Base-by-base conservation (phyloP, 2,113 vertebrate genomes). In the Rhabdomys dilectus region DNA sequence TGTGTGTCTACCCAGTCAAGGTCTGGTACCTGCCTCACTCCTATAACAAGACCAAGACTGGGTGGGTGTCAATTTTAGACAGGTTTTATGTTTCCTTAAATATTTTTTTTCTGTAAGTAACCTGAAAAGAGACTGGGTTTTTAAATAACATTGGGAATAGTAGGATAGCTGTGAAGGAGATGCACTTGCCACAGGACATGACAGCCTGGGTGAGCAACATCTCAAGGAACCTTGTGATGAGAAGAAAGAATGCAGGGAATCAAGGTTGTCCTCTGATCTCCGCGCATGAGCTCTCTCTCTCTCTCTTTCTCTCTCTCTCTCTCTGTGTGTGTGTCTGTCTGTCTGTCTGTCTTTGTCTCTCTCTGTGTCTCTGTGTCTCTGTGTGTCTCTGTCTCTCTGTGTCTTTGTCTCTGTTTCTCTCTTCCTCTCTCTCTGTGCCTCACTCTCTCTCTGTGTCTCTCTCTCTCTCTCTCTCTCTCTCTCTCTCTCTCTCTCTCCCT, bases 371-470 rank as follows among this genome's bases (percentile, higher is more conserved):
- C 45, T 45, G 45, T 45, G 45, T 45, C 45, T 45, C 45, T 45
- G 45, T 45, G 45, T 45, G 45, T 45, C 3, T 45, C 45, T 45
- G 45, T 45, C 45, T 45, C 45, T 45, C 45, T 45, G 45, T n/a
- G n/a, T n/a, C n/a, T n/a, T n/a, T n/a, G n/a, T n/a, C n/a, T n/a
- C n/a, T n/a, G n/a, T n/a, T n/a, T n/a, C 34, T 19, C 31, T 53
- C 0, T 31, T n/a, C n/a, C 3, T 7, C 5, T 0, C 12, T 5
- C 42, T 6, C 73, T n/a, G n/a, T n/a, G n/a, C 6, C 5, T 5
- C 24, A 11, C 9, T 29, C 8, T 7, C 58, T 60, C 21, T 22
- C 58, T 60, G 21, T 58, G 58, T 29, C n/a, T n/a, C n/a, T 45
- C 45, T 45, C 45, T 45, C 45, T 45, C 3, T 45, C 3, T n/a